These are phyloP conservation scores for Coregonus sp. DNA, from an alignment of 2,797 vertebrate genomes.

Conservation along the genomic window DNA sequence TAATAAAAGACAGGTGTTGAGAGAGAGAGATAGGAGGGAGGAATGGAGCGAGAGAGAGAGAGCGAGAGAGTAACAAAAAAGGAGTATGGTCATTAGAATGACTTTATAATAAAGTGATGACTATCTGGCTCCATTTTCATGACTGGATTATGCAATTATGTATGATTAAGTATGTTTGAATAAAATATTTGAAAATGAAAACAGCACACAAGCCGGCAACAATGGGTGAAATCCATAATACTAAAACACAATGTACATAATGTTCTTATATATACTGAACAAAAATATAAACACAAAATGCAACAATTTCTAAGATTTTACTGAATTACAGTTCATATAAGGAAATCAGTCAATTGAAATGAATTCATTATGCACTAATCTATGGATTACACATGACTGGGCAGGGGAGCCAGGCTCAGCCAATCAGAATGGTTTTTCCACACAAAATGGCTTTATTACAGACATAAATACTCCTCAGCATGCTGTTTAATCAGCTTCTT, in stretches of 20 bases:
- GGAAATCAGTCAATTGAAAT: no score
- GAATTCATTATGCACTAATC: no score
- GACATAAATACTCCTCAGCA: no score
- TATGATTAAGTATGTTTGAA: background rate
- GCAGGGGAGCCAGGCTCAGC: no score
- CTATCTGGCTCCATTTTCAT: background rate
- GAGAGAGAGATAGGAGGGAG: background rate
- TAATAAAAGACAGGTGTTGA: constrained; percentile 66
- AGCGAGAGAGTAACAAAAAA: constrained; percentile 3
- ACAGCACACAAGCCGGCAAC: background rate
- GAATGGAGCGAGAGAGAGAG: background rate
- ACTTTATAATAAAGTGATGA: background rate
- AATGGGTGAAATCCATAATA: background rate
- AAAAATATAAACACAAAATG: no score
- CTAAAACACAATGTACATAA: background rate
- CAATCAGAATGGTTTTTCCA: no score
- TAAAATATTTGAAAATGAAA: background rate
- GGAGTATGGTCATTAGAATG: constrained; percentile 8
- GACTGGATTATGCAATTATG: background rate
- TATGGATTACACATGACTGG: no score
- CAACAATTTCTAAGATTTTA: no score
- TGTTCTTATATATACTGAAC: background rate
- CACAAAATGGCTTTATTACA: no score
- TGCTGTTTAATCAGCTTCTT: no score
- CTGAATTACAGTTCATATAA: no score